Percentiles rank a stretch among this genome's conserved stretches.
These are phyloP conservation scores for Heliconius ismenius DNA, from an alignment of 2,888 invertebrate genomes.

Conservation along the genomic window DNA sequence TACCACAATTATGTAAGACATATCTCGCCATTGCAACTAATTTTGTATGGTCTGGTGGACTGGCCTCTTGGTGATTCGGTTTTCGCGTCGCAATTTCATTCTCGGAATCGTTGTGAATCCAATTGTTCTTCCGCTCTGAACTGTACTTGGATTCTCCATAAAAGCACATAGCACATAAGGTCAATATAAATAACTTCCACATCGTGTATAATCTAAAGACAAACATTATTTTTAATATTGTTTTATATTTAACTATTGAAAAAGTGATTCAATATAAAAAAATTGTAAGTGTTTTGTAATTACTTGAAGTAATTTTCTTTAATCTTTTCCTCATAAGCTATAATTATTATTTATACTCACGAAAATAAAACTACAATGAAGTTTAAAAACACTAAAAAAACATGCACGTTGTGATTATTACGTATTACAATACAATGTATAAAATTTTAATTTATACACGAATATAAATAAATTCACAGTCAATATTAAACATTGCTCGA, in stretches of 20 bases:
- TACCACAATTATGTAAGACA: slow-evolving; percentile 86
- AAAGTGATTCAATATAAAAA: background rate
- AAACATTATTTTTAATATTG: background rate
- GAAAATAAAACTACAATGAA: background rate
- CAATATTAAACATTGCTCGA: too few relatives aligned
- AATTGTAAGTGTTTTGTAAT: background rate
- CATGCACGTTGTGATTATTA: too few relatives aligned
- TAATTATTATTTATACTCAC: background rate
- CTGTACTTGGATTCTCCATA: slow-evolving; percentile 45
- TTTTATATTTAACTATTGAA: background rate
- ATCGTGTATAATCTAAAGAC: slow-evolving; percentile 35
- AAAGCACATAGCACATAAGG: slow-evolving; percentile 43
- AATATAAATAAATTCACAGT: too few relatives aligned
- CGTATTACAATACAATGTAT: too few relatives aligned
- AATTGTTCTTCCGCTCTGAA: slow-evolving; percentile 38
- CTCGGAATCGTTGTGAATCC: slow-evolving; percentile 49
- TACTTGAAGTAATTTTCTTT: background rate
- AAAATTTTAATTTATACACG: too few relatives aligned
- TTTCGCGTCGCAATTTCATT: slow-evolving; percentile 56
- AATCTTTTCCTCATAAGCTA: background rate
- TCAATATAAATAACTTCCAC: slow-evolving; percentile 45
- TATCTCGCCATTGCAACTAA: slow-evolving; percentile 87
- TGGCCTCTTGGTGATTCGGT: slow-evolving; percentile 45
- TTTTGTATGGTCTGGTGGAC: slow-evolving; percentile 83
- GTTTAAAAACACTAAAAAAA: background rate